phyloP scores from a whole-genome alignment of 2,113 vertebrate species.

The Rhynchomys soricoides region DNA sequence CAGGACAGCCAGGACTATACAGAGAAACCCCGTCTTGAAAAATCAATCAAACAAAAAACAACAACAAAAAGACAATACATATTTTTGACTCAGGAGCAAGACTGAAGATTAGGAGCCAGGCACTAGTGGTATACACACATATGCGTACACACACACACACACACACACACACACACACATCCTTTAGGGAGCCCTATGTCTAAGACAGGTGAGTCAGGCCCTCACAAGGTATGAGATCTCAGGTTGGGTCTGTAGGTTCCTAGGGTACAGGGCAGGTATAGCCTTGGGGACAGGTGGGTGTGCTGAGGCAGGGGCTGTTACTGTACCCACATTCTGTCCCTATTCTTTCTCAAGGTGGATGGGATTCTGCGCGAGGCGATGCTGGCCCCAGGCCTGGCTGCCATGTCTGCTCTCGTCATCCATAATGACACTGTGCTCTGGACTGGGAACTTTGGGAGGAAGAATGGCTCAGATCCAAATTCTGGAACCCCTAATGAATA shows the following conservation, averaged over 20 bases:
- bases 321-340: rapidly evolving
- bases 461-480: slow-evolving; percentile 88
- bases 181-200: not conserved
- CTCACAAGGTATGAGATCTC: rapidly evolving
- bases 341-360: slow-evolving; percentile 86
- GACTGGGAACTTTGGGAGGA: slow-evolving; percentile 94
- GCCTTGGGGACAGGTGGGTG: not conserved
- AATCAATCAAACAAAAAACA: not conserved
- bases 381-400: slow-evolving; percentile 85
- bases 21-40: not conserved
- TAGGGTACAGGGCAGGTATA: not conserved
- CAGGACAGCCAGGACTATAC: not conserved
- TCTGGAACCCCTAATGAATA: slow-evolving; percentile 91
- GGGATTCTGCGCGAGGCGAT: slow-evolving; percentile 86
- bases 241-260: not conserved
- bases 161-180: not conserved
- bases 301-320: not conserved
- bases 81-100: not conserved
- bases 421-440: slow-evolving; percentile 95
- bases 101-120: not conserved
- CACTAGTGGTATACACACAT: not conserved
- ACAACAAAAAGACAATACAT: not conserved
- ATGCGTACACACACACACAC: not conserved
- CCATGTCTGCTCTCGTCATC: slow-evolving; percentile 92
- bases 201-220: not conserved